Evolutionary conservation across 2,888 invertebrate genomes (phyloP).

Genomic region (Cephus sareptanus): DNA sequence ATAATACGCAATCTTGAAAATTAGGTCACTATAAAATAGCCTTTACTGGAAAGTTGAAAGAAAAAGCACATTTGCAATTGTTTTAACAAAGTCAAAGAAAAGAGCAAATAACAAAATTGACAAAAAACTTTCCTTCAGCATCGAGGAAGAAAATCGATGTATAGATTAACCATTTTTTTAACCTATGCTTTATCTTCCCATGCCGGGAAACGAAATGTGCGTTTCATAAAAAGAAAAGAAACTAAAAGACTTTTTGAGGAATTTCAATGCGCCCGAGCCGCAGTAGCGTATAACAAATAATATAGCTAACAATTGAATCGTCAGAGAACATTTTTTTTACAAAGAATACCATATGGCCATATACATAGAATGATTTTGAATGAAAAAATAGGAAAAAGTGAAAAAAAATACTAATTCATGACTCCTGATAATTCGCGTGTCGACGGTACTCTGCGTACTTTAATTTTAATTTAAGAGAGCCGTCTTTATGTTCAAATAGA

Average conservation of each 20-base stretch:
- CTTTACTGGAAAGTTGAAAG: neutral
- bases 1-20: neutral
- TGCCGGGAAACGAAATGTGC: neutral
- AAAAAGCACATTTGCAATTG: neutral
- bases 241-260: slow-evolving; percentile 4
- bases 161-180: neutral
- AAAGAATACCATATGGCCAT: neutral
- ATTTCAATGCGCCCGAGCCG: neutral
- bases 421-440: neutral
- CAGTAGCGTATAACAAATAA: neutral
- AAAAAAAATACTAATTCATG: neutral
- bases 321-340: slow-evolving; percentile 5
- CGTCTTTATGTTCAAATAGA: neutral
- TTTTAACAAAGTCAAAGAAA: neutral
- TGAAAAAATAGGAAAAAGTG: neutral
- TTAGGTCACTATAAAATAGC: neutral
- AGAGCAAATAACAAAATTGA: too few relatives aligned
- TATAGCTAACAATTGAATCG: neutral
- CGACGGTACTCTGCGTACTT: neutral
- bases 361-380: slow-evolving; percentile 2
- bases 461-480: neutral
- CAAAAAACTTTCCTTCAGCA: too few relatives aligned
- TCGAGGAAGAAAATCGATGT: too few relatives aligned
- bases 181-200: neutral
- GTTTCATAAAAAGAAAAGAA: neutral